Base-by-base conservation (phyloP, 2,888 invertebrate genomes). In the Elysia crispata region DNA sequence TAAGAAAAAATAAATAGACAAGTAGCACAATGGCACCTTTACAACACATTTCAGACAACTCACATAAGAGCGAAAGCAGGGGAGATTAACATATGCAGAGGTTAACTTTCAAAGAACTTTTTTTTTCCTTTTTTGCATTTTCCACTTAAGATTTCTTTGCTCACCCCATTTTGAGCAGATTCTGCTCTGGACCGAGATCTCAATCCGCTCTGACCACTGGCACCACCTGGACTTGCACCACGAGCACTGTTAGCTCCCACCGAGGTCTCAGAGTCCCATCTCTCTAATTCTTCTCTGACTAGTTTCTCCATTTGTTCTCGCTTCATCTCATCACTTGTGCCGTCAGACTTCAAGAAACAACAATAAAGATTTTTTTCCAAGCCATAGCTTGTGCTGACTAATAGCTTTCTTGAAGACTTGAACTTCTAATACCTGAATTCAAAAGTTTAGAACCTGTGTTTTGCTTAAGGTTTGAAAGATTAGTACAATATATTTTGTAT, bases 301-400 rank as follows among this genome's bases (percentile, higher is more conserved):
- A 92, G 85, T 81, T 88, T 87, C 85, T 93, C 92, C 91, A 93
- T 92, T 82, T 92, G 91, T 83, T 91, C 91, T 73, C 92, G 85
- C 86, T 92, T 92, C 79, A 89, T 87, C 83, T 91, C 91, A 81
- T 92, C 92, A 78, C 90, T 88, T 74, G 87, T 89, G 13, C 89
- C 90, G 82, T 90, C 91, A 72, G 90, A 88, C 91, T 91, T 85
- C 70, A 72, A 60, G 8, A 57, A 41, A 41, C 41, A 41, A 41
- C 3, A 41, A 41, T 41, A 6, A 11, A 41, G 3, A 41, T 6
- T 41, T 11, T 41, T 41, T 6, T 11, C 11, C 41, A 41, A 41
- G 11, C 41, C 11, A 11, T 41, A 11, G 41, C 41, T 3, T 60
- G 60, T 60, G 60, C n/a, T 60, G 25, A 60, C 6, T 3, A n/a